Conservation (phyloP, 2,113 vertebrate species). For the Ageneiosus marmoratus region DNA sequence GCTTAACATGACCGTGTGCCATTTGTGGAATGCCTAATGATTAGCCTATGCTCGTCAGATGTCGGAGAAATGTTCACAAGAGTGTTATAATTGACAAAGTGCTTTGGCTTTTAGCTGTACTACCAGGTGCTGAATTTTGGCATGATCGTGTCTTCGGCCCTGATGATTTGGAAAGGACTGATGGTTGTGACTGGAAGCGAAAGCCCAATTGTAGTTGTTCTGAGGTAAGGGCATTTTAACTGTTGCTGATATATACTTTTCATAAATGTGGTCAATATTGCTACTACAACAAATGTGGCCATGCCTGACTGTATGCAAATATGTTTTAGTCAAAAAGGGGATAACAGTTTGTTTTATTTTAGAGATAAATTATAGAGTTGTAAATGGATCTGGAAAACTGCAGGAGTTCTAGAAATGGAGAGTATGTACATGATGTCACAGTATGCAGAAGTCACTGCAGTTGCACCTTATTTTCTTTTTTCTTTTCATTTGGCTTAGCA, state of each 20-base stretch:
- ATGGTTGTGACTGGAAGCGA: constrained; percentile 98
- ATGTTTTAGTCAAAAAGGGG: too few relatives aligned
- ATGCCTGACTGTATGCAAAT: not conserved
- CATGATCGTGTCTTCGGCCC: constrained; percentile 96
- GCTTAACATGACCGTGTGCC: not conserved
- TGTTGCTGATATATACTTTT: not conserved
- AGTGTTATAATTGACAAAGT: not conserved
- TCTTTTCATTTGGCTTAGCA: too few relatives aligned
- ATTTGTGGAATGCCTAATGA: not conserved
- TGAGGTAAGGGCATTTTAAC: constrained; percentile 78
- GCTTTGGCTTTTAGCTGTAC: constrained; percentile 79
- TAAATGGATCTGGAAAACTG: too few relatives aligned
- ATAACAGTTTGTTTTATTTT: too few relatives aligned
- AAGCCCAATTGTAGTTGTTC: constrained; percentile 96
- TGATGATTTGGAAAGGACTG: constrained; percentile 99
- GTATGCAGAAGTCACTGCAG: too few relatives aligned
- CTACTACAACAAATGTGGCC: not conserved
- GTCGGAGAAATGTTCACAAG: not conserved
- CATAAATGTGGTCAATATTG: not conserved
- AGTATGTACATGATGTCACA: too few relatives aligned
- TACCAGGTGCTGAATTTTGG: constrained; percentile 98
- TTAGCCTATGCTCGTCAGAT: not conserved
- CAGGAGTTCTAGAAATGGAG: too few relatives aligned
- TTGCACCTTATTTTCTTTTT: too few relatives aligned
- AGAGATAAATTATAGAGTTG: too few relatives aligned